These are phyloP conservation scores for Allolobophora icterica DNA, from an alignment of 2,888 invertebrate species.

Conservation along the genomic window DNA sequence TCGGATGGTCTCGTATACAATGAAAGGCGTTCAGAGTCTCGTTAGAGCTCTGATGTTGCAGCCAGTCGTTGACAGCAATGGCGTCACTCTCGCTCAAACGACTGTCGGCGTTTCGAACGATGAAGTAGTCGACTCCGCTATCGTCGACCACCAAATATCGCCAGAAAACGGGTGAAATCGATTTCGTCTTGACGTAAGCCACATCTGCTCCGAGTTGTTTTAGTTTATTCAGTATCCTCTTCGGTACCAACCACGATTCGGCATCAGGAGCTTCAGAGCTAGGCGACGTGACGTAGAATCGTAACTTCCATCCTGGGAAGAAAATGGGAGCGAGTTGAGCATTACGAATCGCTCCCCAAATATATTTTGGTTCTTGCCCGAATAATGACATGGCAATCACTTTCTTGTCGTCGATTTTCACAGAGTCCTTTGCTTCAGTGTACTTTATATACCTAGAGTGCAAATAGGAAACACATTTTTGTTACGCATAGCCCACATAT, in stretches of 20 bases:
- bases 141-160: conserved; percentile 39
- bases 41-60: not conserved
- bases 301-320: conserved; percentile 45
- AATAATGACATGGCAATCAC: conserved; percentile 45
- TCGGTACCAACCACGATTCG: not conserved
- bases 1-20: conserved; percentile 46
- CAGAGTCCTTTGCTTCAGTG: not conserved
- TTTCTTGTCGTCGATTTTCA: conserved; percentile 31
- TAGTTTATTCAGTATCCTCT: conserved; percentile 11
- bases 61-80: conserved; percentile 28
- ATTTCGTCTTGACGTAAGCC: not conserved
- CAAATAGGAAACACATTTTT: not conserved
- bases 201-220: conserved; percentile 24
- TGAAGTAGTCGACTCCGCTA: conserved; percentile 34
- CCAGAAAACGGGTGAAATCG: conserved; percentile 37
- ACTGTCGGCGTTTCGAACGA: conserved; percentile 32
- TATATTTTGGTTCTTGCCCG: conserved; percentile 33
- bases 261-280: not conserved
- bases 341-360: conserved; percentile 44
- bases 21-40: conserved; percentile 32
- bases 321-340: conserved; percentile 41
- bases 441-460: not conserved
- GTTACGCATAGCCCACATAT: not conserved
- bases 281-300: conserved; percentile 38
- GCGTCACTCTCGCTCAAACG: conserved; percentile 38